A percentile compares a stretch with the other conserved stretches of the same genome.
Conservation (phyloP, 2,888 invertebrate genomes). For the Gastrophysa polygoni region DNA sequence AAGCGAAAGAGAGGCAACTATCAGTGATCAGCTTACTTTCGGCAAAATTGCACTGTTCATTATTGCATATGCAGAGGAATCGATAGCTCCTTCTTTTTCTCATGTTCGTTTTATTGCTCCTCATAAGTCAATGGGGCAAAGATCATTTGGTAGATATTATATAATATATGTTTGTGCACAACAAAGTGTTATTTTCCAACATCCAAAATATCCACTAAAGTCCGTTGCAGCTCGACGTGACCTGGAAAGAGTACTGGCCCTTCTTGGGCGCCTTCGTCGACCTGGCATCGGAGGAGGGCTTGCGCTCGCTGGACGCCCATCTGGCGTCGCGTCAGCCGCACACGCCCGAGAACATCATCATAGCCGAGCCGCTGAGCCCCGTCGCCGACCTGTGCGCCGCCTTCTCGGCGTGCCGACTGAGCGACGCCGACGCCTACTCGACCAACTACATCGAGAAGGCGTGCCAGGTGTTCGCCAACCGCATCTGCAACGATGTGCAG, state of each 20-base stretch:
- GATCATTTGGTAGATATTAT: too few relatives aligned
- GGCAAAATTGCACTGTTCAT: too few relatives aligned
- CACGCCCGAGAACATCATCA: conserved; percentile 10
- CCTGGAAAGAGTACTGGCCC: conserved; percentile 94
- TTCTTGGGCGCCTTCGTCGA: conserved; percentile 85
- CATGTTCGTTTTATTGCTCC: too few relatives aligned
- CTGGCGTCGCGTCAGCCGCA: conserved; percentile 56
- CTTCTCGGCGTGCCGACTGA: conserved; percentile 63
- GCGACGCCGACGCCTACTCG: conserved; percentile 52
- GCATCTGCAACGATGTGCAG: conserved; percentile 69
- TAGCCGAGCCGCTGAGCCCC: conserved; percentile 57
- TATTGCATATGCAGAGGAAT: too few relatives aligned
- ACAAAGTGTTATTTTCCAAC: too few relatives aligned
- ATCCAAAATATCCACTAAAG: too few relatives aligned
- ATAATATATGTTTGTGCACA: too few relatives aligned
- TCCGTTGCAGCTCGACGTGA: conserved; percentile 62
- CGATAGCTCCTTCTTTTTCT: too few relatives aligned
- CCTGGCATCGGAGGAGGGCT: conserved; percentile 74
- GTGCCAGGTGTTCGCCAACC: conserved; percentile 71
- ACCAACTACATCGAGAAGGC: conserved; percentile 67
- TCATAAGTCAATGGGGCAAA: too few relatives aligned
- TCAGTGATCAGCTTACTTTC: too few relatives aligned
- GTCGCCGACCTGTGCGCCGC: conserved; percentile 67
- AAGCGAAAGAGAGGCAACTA: too few relatives aligned
- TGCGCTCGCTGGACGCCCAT: conserved; percentile 76